Conservation (phyloP, 1,140 invertebrate species). For the Eriosoma lanigerum region DNA sequence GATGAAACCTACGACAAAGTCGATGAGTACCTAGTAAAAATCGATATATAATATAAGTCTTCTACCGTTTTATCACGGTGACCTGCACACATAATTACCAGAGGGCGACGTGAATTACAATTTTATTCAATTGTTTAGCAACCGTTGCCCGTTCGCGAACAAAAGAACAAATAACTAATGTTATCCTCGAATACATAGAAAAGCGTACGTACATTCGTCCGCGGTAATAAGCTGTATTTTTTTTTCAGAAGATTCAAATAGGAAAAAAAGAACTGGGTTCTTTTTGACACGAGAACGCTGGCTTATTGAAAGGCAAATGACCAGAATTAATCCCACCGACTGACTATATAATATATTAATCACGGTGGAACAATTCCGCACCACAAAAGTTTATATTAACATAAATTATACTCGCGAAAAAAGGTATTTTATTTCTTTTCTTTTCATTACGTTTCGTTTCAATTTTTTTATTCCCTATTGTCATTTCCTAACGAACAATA, state of each 20-base stretch:
- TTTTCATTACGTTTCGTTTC: not conserved
- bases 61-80: too few relatives aligned
- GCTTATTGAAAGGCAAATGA: slow-evolving; percentile 51
- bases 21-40: too few relatives aligned
- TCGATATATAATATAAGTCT: too few relatives aligned
- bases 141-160: not conserved
- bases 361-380: slow-evolving; percentile 46
- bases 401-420: slow-evolving; percentile 50
- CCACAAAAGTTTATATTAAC: slow-evolving; percentile 50
- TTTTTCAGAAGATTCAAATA: slow-evolving; percentile 17
- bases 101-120: not conserved
- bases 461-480: too few relatives aligned
- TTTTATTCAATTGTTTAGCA: not conserved
- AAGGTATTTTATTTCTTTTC: slow-evolving; percentile 36
- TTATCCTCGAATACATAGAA: slow-evolving; percentile 13
- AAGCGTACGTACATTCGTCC: slow-evolving; percentile 32
- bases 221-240: slow-evolving; percentile 21
- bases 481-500: slow-evolving; percentile 7
- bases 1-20: too few relatives aligned
- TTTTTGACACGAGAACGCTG: slow-evolving; percentile 35
- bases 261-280: slow-evolving; percentile 16
- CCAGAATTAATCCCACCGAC: slow-evolving; percentile 48
- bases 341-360: slow-evolving; percentile 32
- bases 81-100: too few relatives aligned
- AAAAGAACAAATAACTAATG: slow-evolving; percentile 5